These are phyloP conservation scores for Nemopilema nomurai DNA, from an alignment of 30 jellyfish, hydroid and myxozoan species.

Conservation along the genomic window DNA sequence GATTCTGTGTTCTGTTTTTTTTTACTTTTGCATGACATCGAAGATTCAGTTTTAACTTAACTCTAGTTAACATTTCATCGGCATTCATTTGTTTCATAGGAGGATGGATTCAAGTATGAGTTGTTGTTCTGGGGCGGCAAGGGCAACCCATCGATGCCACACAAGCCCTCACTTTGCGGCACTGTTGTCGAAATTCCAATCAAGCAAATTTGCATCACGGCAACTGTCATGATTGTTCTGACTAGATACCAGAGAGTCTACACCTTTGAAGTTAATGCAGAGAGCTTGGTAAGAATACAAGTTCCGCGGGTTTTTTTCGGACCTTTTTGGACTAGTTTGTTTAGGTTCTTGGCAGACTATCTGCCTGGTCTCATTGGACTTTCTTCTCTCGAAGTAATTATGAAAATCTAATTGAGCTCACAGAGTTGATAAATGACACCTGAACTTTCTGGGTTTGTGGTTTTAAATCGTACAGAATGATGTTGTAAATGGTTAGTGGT, in stretches of 20 bases:
- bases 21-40: too few relatives aligned
- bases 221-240: slow-evolving; percentile 54
- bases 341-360: too few relatives aligned
- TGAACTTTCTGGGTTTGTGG: neutral
- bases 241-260: slow-evolving; percentile 73
- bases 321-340: too few relatives aligned
- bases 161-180: slow-evolving; percentile 50
- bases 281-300: slow-evolving; percentile 76
- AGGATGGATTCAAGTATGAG: slow-evolving; percentile 61
- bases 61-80: neutral
- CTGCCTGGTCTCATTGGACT: too few relatives aligned
- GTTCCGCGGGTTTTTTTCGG: too few relatives aligned
- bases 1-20: too few relatives aligned
- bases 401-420: neutral
- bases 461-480: neutral
- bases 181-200: slow-evolving; percentile 64
- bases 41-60: neutral
- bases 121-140: slow-evolving; percentile 69
- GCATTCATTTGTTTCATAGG: slow-evolving; percentile 11
- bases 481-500: neutral
- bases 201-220: slow-evolving; percentile 82
- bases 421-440: neutral
- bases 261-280: slow-evolving; percentile 57
- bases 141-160: slow-evolving; percentile 51
- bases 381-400: too few relatives aligned